These are phyloP conservation scores for Hedychridium roseum DNA, from an alignment of 2,888 invertebrate genomes.

Conservation along the genomic window DNA sequence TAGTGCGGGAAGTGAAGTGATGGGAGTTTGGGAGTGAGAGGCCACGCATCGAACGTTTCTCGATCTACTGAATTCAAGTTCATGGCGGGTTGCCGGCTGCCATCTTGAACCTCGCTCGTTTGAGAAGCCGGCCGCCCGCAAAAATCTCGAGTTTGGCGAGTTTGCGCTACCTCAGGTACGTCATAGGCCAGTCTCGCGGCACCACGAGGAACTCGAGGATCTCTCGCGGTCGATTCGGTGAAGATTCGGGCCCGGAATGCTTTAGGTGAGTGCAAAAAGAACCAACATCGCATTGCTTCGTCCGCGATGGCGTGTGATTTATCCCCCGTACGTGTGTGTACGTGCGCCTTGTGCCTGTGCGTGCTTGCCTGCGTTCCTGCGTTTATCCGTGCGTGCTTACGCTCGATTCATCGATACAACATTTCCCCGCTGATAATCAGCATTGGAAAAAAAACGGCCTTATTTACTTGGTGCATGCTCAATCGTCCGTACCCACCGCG, in stretches of 20 bases:
- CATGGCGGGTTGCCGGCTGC: slow-evolving; percentile 78
- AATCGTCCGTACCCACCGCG: too few species aligned
- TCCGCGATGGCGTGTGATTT: slow-evolving; percentile 48
- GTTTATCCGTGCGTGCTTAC: slow-evolving; percentile 25
- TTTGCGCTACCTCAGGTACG: slow-evolving; percentile 50
- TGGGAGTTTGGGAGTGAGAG: too few species aligned
- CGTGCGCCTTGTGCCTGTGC: slow-evolving; percentile 42
- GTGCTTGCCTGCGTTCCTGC: too few species aligned
- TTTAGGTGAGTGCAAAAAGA: slow-evolving; percentile 68
- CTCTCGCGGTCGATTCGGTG: slow-evolving; percentile 46
- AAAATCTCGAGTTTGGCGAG: slow-evolving; percentile 57
- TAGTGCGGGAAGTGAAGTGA: too few species aligned
- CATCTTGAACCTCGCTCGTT: slow-evolving; percentile 80
- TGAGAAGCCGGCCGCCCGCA: slow-evolving; percentile 74
- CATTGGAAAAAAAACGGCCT: too few species aligned
- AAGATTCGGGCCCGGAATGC: slow-evolving; percentile 75
- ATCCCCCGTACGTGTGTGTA: slow-evolving; percentile 50
- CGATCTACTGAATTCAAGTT: slow-evolving; percentile 31
- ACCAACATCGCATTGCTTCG: slow-evolving; percentile 41
- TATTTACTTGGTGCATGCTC: too few species aligned
- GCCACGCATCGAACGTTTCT: too few species aligned
- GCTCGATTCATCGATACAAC: slow-evolving; percentile 22
- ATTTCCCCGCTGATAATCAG: too few species aligned
- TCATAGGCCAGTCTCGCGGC: slow-evolving; percentile 39
- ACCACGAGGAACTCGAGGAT: slow-evolving; percentile 39